Conservation (phyloP, 1,140 invertebrate species). For the Belonocnema kinseyi region DNA sequence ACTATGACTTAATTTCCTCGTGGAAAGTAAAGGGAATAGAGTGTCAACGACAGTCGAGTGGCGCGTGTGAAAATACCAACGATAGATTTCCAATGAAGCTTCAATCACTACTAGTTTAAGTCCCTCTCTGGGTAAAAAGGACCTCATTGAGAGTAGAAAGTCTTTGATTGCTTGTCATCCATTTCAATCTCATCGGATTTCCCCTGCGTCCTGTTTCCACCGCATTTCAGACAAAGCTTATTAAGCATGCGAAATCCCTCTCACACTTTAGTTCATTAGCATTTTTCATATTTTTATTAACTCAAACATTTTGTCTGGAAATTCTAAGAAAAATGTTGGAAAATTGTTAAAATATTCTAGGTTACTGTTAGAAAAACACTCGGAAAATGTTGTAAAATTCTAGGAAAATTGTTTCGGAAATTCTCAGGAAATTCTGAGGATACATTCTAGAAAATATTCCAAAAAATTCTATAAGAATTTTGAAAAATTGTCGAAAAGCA, state of each 20-base stretch:
- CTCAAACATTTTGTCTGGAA: too few species aligned
- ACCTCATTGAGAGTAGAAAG: not conserved
- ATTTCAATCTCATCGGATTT: not conserved
- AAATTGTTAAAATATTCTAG: too few species aligned
- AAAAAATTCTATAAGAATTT: too few species aligned
- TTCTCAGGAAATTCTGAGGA: too few species aligned
- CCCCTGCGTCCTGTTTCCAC: not conserved
- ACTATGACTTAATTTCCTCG: not conserved
- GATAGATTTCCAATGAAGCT: slow-evolving; percentile 7
- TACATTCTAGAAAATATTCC: too few species aligned
- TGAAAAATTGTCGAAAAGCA: too few species aligned
- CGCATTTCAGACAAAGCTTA: not conserved
- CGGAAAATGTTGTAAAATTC: too few species aligned
- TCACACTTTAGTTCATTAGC: slow-evolving; percentile 7
- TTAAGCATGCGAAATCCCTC: not conserved
- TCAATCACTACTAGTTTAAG: slow-evolving; percentile 3
- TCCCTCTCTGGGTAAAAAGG: not conserved
- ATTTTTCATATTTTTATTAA: not conserved
- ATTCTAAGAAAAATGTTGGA: too few species aligned
- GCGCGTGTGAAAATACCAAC: not conserved
- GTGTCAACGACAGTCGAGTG: too few species aligned
- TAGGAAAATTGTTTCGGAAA: too few species aligned
- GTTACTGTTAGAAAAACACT: too few species aligned
- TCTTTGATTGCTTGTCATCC: not conserved
- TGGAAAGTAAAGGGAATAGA: not conserved